Conservation (phyloP, 2,888 invertebrate species). For the Agonum fuliginosum region DNA sequence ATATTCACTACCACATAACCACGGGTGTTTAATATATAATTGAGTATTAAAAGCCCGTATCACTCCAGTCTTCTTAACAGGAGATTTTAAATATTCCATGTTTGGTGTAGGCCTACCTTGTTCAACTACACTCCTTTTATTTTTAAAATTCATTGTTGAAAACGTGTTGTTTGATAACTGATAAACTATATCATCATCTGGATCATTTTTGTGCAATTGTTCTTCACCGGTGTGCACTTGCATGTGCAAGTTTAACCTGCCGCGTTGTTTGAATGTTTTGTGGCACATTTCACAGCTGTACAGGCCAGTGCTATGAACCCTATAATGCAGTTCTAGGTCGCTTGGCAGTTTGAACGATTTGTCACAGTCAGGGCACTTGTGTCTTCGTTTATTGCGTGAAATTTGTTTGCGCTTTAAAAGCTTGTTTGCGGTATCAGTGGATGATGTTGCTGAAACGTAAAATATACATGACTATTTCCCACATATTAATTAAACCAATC, state of each 20-base stretch:
- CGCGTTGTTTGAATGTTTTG: neutral
- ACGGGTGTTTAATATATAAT: conserved; percentile 3
- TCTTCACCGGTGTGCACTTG: too few relatives aligned
- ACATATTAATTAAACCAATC: too few relatives aligned
- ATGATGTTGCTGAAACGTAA: too few relatives aligned
- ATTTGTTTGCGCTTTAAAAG: neutral
- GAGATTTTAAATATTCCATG: neutral
- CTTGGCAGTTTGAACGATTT: neutral
- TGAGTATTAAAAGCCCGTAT: neutral
- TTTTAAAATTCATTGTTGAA: neutral
- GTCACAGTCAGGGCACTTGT: neutral
- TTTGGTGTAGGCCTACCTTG: neutral
- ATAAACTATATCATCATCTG: conserved; percentile 9
- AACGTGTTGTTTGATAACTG: neutral
- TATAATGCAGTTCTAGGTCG: neutral
- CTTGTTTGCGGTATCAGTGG: too few relatives aligned
- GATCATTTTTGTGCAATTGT: too few relatives aligned
- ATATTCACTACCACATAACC: neutral
- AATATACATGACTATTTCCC: too few relatives aligned
- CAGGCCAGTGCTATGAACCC: neutral
- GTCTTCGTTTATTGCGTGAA: neutral
- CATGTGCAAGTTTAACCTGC: neutral
- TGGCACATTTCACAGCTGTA: neutral
- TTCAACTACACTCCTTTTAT: neutral
- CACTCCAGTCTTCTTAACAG: neutral